Evolutionary conservation across 1,140 invertebrate species (phyloP).

Genomic region (Sipha flava): DNA sequence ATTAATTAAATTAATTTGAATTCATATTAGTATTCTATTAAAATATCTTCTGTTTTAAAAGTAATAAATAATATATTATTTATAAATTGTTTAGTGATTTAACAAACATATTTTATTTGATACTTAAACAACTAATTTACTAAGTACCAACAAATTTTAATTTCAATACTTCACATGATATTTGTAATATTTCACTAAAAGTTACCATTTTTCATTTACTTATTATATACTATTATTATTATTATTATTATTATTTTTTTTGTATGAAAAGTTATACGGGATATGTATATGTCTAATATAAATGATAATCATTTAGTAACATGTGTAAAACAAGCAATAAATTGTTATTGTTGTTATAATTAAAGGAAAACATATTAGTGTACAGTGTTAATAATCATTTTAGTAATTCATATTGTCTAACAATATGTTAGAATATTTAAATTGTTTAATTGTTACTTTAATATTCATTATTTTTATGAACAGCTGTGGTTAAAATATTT

Average conservation of each 20-base stretch:
- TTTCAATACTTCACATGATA: not conserved
- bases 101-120: not conserved
- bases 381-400: slow-evolving; percentile 1
- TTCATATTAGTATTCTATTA: not conserved
- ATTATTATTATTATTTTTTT: not conserved
- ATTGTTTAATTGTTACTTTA: slow-evolving; percentile 3
- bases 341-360: not conserved
- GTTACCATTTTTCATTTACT: slow-evolving; percentile 2
- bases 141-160: not conserved
- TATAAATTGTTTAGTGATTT: not conserved
- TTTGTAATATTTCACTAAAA: not conserved
- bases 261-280: not conserved
- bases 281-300: not conserved
- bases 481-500: not conserved
- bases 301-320: not conserved
- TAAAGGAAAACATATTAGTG: not conserved
- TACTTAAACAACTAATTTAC: not conserved
- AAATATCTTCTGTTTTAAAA: not conserved
- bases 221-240: no score
- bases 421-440: not conserved
- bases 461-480: not conserved
- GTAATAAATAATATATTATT: not conserved
- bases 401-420: not conserved
- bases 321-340: slow-evolving; percentile 9
- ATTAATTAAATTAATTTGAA: not conserved